Percentiles rank a stretch among this genome's conserved stretches.
Evolutionary conservation across 2,888 invertebrate species (phyloP).

Genomic region (Xylocampa areola): DNA sequence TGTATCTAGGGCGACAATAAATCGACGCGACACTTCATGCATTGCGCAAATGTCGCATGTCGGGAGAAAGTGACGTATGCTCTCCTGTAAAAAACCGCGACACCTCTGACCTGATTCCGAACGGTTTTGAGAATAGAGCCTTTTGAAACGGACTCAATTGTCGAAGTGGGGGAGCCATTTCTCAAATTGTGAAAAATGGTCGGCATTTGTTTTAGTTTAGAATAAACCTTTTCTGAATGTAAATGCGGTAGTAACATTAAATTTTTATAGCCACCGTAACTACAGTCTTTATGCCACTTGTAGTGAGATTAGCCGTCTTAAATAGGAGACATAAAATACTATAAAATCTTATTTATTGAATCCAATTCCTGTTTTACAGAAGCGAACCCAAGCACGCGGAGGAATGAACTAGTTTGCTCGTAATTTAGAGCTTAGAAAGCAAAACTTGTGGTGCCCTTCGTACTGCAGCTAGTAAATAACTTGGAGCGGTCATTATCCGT

Average conservation of each 20-base stretch:
- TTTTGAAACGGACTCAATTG: conserved; percentile 43
- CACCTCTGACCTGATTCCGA: conserved; percentile 55
- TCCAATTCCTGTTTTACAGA: conserved; percentile 33
- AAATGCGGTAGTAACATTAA: conserved; percentile 22
- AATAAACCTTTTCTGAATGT: conserved; percentile 22
- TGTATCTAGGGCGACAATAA: conserved; percentile 57
- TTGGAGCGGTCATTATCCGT: conserved; percentile 74
- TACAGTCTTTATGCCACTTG: conserved; percentile 25
- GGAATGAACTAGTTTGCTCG: conserved; percentile 59
- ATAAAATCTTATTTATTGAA: conserved; percentile 52
- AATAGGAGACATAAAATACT: conserved; percentile 36
- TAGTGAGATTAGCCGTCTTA: conserved; percentile 44
- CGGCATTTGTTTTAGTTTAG: conserved; percentile 41
- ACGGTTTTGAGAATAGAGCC: conserved; percentile 46
- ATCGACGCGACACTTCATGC: conserved; percentile 54
- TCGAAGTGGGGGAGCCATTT: conserved; percentile 21
- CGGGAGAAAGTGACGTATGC: conserved; percentile 63
- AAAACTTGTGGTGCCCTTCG: conserved; percentile 68
- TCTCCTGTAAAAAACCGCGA: conserved; percentile 59
- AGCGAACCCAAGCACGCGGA: conserved; percentile 31
- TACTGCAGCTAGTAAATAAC: conserved; percentile 74
- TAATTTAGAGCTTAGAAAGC: conserved; percentile 84
- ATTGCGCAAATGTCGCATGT: conserved; percentile 62
- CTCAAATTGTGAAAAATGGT: conserved; percentile 32
- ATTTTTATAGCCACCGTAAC: conserved; percentile 27